Evolutionary conservation across 2,113 vertebrate genomes (phyloP), one percentile per base, ranked within the genome.

Genomic region (Nothobranchius kuhntae): DNA sequence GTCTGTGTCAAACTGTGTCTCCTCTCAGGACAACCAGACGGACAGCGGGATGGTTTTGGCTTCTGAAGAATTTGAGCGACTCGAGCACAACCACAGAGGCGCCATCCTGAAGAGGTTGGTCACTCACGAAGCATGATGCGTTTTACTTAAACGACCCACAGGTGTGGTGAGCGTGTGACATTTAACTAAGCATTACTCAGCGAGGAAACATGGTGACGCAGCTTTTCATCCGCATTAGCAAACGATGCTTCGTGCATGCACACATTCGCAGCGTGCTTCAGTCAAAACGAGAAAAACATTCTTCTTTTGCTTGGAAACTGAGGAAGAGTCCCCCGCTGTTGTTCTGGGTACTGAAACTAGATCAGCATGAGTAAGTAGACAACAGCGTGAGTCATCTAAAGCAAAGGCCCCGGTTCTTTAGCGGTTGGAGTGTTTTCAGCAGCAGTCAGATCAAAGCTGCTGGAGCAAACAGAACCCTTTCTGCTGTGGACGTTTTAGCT

Each of bases 1-100:
- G 12, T 24, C 47, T 10, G 21, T 60, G 21, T 60, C 44, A 38
- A 36, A 47, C 58, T 82, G 45, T 82, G 45, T 81, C 30, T 77
- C 10, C 65, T 48, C 42, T 4, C 90, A 98, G 96, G 96, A 98
- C 78, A 99, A 95, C 90, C 97, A 98, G 90, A 99, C 97, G 2
- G 98, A 99, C 95, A 99, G 98, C 76, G 98, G 98, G 67, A 99
- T 99, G 97, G 96, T 99, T 81, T 91, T 99, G 94, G 94, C 98
- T 70, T 99, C 98, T 0, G 98, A 99, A 73, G 98, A 99, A 87
- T 94, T 99, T 73, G 95, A 98, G 85, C 94, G 92, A 87, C 93
- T 99, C 80, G 96, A 98, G 81, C 94, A 94, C 81, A 90, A 90
- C 86, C 95, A 96, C 86, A 90, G 89, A 86, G 93, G 92, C 58